Conservation (phyloP, 2,113 vertebrate genomes). For the Smithornis capensis region DNA sequence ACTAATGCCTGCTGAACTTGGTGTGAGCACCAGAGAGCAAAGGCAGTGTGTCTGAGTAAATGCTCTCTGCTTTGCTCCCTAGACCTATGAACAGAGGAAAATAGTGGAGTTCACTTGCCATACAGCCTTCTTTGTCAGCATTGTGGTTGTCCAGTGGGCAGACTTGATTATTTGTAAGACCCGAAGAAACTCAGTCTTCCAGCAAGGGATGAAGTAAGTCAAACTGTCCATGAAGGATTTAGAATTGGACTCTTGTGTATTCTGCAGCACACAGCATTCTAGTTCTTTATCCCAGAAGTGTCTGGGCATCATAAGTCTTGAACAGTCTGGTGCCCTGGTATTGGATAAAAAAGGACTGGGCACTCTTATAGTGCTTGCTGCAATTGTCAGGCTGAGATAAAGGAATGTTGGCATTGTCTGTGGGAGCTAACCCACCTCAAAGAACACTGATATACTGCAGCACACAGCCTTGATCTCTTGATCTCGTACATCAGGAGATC, state of each 20-base stretch:
- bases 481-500: not conserved
- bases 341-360: not conserved
- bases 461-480: not conserved
- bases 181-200: conserved; percentile 87
- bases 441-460: not conserved
- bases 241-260: not conserved
- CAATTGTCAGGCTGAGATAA: not conserved
- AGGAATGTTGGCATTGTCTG: not conserved
- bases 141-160: conserved; percentile 88
- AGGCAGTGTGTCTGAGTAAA: not conserved
- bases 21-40: not conserved
- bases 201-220: conserved; percentile 89
- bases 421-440: not conserved
- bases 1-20: not conserved
- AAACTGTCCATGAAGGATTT: not conserved
- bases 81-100: conserved; percentile 89
- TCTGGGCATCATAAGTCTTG: not conserved
- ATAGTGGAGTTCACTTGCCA: conserved; percentile 90
- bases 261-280: not conserved
- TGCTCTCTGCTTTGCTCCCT: not conserved
- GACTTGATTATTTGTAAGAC: conserved; percentile 90
- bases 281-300: not conserved
- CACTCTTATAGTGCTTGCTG: not conserved
- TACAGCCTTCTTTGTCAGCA: conserved; percentile 87
- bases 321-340: not conserved